These are phyloP conservation scores for Acrocephalus arundinaceus DNA, from an alignment of 2,113 vertebrate species.

Conservation along the genomic window DNA sequence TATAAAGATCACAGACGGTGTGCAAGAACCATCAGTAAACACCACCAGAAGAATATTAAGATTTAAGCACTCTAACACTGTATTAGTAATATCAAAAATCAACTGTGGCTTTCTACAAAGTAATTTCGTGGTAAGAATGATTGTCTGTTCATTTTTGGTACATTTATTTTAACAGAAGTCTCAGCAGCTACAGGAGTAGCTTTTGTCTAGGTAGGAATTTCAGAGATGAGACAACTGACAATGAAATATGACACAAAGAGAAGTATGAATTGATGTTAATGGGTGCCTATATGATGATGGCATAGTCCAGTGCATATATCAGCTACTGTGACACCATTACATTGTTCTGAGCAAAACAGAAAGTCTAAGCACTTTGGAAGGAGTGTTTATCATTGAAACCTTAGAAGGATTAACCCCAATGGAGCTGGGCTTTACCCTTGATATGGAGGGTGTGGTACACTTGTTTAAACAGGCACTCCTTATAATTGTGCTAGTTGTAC, in stretches of 20 bases:
- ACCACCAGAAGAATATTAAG: not conserved
- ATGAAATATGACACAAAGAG: not conserved
- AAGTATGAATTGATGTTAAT: not conserved
- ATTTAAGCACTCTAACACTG: not conserved
- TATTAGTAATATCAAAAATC: not conserved
- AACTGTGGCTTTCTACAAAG: not conserved
- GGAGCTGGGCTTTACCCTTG: slow-evolving; percentile 13
- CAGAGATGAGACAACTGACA: not conserved
- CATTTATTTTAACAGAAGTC: not conserved
- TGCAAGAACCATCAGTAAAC: not conserved
- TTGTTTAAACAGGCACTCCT: slow-evolving; percentile 64
- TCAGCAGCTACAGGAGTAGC: not conserved
- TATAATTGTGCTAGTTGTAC: slow-evolving; percentile 13
- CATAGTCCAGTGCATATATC: not conserved
- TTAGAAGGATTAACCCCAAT: not conserved
- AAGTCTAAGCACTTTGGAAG: not conserved
- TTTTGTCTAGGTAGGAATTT: not conserved
- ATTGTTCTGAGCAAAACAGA: not conserved
- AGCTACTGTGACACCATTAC: not conserved
- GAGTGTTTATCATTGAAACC: not conserved
- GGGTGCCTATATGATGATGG: not conserved
- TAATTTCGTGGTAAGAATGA: not conserved
- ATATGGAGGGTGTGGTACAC: slow-evolving; percentile 27
- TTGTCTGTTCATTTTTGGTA: not conserved
- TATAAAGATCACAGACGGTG: not conserved